Percentiles rank a stretch among this genome's conserved stretches.
Evolutionary conservation across 2,797 vertebrate species (phyloP).

Genomic region (Silurus lanzhouensis): DNA sequence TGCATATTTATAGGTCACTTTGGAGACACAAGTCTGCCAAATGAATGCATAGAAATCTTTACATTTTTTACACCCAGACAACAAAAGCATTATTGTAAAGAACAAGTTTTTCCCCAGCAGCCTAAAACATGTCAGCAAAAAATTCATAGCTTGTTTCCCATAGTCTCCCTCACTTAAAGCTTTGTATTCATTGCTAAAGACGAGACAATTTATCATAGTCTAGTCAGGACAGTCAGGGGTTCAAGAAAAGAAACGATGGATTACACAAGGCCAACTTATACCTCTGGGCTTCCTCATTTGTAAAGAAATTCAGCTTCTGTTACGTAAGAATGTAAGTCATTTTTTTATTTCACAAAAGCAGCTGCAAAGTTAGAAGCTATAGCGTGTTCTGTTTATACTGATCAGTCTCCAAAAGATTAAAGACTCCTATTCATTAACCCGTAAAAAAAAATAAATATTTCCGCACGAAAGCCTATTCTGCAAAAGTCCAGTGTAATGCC

Average conservation of each 20-base stretch:
- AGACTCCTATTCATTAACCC: conserved; percentile 59
- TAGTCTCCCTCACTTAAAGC: conserved; percentile 54
- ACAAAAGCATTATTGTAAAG: conserved; percentile 9
- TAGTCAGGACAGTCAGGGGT: conserved; percentile 21
- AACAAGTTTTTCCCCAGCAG: conserved; percentile 33
- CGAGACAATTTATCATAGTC: conserved; percentile 51
- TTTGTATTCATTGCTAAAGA: conserved; percentile 37
- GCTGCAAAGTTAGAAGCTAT: conserved; percentile 48
- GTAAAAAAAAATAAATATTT: conserved; percentile 24
- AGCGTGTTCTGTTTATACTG: conserved; percentile 58
- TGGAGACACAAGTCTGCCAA: background rate
- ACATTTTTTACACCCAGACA: background rate
- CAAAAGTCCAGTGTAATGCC: conserved; percentile 47
- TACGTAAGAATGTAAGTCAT: conserved; percentile 54
- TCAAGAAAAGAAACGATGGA: conserved; percentile 34
- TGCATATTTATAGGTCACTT: background rate
- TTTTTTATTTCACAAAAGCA: conserved; percentile 52
- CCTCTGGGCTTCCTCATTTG: conserved; percentile 35
- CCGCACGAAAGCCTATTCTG: conserved; percentile 60
- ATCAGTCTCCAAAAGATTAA: conserved; percentile 50
- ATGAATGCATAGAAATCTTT: background rate
- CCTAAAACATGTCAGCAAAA: conserved; percentile 36
- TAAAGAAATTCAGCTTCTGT: conserved; percentile 43
- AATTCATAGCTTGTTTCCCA: conserved; percentile 51
- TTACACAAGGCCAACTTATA: conserved; percentile 45